Evolutionary conservation across 2,113 vertebrate genomes (phyloP).

Genomic region (Anguilla rostrata): DNA sequence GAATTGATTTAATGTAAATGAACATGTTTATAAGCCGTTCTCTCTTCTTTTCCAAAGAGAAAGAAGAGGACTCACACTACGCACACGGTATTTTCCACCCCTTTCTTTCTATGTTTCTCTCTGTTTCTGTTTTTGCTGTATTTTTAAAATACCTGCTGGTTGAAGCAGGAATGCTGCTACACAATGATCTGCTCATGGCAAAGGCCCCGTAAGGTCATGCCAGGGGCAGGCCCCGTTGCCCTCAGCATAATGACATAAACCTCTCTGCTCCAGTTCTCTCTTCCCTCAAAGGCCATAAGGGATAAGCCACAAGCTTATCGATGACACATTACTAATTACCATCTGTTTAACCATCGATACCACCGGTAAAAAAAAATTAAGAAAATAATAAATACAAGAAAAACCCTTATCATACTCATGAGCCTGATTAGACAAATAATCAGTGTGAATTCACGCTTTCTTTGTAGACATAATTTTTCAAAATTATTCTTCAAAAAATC

Average conservation of each 20-base stretch:
- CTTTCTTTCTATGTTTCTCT: neutral
- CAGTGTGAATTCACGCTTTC: slow-evolving; percentile 16
- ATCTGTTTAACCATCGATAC: slow-evolving; percentile 31
- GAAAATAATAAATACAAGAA: neutral
- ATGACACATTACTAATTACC: slow-evolving; percentile 42
- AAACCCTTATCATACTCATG: neutral
- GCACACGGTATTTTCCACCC: too few species aligned
- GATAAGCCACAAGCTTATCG: neutral
- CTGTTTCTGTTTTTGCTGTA: neutral
- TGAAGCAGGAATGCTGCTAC: neutral
- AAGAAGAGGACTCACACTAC: too few species aligned
- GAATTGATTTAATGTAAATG: neutral
- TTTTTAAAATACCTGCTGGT: neutral
- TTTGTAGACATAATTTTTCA: neutral
- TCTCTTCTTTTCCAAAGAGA: too few species aligned
- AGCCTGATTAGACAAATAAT: neutral
- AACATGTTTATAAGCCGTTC: too few species aligned
- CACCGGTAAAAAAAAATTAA: slow-evolving; percentile 13
- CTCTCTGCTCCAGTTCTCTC: slow-evolving; percentile 19
- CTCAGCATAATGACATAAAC: neutral
- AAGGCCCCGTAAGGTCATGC: neutral
- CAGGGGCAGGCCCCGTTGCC: slow-evolving; percentile 28
- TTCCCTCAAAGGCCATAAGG: neutral
- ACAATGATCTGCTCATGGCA: neutral
- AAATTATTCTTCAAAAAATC: neutral